These are phyloP conservation scores for Agriopis marginaria DNA, from an alignment of 2,888 invertebrate genomes.

Conservation along the genomic window DNA sequence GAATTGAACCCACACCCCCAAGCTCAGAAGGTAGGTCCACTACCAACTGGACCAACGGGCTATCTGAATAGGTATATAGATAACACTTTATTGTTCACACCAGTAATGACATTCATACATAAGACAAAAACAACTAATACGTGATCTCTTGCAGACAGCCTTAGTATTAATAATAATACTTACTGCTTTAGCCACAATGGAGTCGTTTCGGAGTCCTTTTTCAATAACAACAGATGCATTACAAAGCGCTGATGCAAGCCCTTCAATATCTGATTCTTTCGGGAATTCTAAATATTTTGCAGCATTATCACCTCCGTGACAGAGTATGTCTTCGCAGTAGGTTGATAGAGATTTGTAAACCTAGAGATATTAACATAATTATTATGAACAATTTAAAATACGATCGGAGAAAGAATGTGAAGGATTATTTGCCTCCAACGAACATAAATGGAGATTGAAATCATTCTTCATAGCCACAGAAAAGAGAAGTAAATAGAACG, in stretches of 20 bases:
- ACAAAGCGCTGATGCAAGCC: constrained; percentile 61
- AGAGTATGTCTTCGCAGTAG: constrained; percentile 66
- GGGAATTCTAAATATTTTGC: constrained; percentile 62
- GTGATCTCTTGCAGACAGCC: too few relatives aligned
- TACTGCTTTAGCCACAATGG: constrained; percentile 71
- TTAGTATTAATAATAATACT: constrained; percentile 45
- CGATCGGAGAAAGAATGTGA: neutral
- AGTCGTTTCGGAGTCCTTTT: constrained; percentile 62
- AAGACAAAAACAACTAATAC: too few relatives aligned
- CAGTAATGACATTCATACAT: too few relatives aligned
- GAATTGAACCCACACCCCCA: too few relatives aligned
- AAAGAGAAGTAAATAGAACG: too few relatives aligned
- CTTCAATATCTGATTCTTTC: constrained; percentile 42
- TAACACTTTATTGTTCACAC: neutral
- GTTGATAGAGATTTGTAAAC: constrained; percentile 71
- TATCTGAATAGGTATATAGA: neutral
- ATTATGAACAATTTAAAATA: neutral
- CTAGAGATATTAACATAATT: constrained; percentile 55
- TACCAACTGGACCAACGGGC: too few relatives aligned
- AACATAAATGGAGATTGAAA: too few relatives aligned
- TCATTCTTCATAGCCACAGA: too few relatives aligned
- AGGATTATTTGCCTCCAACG: too few relatives aligned
- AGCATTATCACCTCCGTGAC: constrained; percentile 62
- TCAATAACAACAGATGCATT: constrained; percentile 67
- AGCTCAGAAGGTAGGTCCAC: too few relatives aligned